Evolutionary conservation across 2,113 vertebrate genomes (phyloP), one percentile per base, ranked within the genome.

Genomic region (Sturnus vulgaris): DNA sequence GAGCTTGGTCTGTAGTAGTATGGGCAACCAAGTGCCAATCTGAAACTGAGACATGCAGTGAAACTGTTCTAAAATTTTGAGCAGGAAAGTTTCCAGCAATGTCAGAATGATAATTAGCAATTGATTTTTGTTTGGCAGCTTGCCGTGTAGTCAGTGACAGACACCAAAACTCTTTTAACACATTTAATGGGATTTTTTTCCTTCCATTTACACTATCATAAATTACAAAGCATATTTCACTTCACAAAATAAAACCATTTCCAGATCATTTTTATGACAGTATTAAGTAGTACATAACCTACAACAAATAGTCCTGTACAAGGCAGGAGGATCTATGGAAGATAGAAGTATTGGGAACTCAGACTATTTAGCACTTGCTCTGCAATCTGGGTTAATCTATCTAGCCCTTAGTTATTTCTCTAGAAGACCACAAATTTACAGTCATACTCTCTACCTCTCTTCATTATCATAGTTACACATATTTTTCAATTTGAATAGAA

Each of bases 241-340:
- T 98, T 98, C 98, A 98, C 98, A 98, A 98, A 98, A 98, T 98
- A 98, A 98, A 98, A 98, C 97, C 96, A 98, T 98, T 98, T 98
- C 96, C 97, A 98, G 97, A 98, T 97, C 87, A 94, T 97, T 97
- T 96, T 97, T 94, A 94, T 97, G 97, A 98, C 97, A 97, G 96
- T 95, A 97, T 98, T 97, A 97, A 98, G 97, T 96, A 97, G 95
- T 97, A 98, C 97, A 86, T 97, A 96, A 96, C 94, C 97, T 96
- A 98, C 97, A 94, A 97, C 96, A 96, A 94, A 97, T 89, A 93
- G 82, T 95, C 86, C 96, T 97, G 96, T 96, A 96, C 96, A 97
- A 88, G 73, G 77, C 87, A 95, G 89, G 86, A 96, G 88, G 91
- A 75, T 90, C 61, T 70, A 64, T 76, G 81, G 83, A 28, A 88